Conservation (phyloP, 2,888 invertebrate genomes). For the Hirtodrosophila histrioides region DNA sequence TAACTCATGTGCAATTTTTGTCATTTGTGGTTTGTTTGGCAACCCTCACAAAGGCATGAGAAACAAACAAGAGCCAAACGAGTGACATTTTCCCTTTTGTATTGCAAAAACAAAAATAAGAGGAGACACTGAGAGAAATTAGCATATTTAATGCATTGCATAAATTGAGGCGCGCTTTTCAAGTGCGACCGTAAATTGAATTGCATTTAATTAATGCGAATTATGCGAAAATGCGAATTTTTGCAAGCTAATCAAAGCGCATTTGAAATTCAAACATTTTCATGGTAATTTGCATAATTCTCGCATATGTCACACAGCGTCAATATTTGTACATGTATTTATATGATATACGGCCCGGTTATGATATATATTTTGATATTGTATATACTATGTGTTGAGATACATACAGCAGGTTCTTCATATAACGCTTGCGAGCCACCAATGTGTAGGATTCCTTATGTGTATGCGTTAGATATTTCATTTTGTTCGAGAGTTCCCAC, state of each 20-base stretch:
- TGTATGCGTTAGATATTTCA: constrained; percentile 83
- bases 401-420: constrained; percentile 84
- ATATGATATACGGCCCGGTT: constrained; percentile 15
- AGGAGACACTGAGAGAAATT: constrained; percentile 42
- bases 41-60: constrained; percentile 23
- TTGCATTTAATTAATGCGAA: constrained; percentile 57
- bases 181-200: constrained; percentile 43
- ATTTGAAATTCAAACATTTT: constrained; percentile 53
- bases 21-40: constrained; percentile 53
- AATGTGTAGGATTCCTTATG: constrained; percentile 84
- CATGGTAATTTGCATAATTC: constrained; percentile 65
- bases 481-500: constrained; percentile 26
- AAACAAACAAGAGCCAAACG: constrained; percentile 22
- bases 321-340: constrained; percentile 61
- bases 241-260: constrained; percentile 53
- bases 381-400: constrained; percentile 6
- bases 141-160: constrained; percentile 64
- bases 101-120: not conserved
- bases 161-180: constrained; percentile 52
- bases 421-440: constrained; percentile 84
- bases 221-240: constrained; percentile 28
- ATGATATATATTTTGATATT: not conserved
- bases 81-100: constrained; percentile 35
- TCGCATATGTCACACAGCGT: constrained; percentile 62
- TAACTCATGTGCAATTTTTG: constrained; percentile 46